A percentile compares a stretch with the other conserved stretches of the same genome.
Evolutionary conservation across 2,797 vertebrate genomes (phyloP).

Genomic region (Dryobates pubescens): DNA sequence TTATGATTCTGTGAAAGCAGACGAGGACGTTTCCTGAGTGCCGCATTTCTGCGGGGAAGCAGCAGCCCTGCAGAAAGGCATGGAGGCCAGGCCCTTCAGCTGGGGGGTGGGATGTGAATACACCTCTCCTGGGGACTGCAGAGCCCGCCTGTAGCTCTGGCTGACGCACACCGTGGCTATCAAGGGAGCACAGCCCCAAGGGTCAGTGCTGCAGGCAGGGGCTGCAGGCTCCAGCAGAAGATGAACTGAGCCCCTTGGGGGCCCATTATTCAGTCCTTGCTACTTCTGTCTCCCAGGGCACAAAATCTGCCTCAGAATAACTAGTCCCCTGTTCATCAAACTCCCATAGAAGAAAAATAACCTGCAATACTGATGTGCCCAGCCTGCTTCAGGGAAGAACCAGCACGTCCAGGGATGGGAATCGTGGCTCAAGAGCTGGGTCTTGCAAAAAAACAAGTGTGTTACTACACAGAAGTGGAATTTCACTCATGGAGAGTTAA

Average conservation of each 20-base stretch:
- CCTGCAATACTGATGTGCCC: background rate
- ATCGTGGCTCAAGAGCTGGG: background rate
- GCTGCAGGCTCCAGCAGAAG: accelerated
- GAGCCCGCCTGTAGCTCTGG: background rate
- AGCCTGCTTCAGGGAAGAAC: background rate
- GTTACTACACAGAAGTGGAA: background rate
- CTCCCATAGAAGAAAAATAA: accelerated
- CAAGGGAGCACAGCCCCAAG: background rate
- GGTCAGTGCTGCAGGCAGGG: background rate
- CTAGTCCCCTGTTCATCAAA: background rate
- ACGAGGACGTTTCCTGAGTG: background rate
- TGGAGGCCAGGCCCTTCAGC: background rate
- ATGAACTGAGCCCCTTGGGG: background rate
- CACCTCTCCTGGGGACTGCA: accelerated
- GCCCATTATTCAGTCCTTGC: background rate
- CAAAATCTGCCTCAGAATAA: background rate
- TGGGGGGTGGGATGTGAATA: accelerated
- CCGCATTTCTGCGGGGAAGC: background rate
- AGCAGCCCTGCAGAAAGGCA: background rate
- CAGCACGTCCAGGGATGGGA: background rate
- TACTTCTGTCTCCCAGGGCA: background rate
- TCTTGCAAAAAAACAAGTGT: background rate
- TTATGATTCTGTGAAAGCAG: background rate
- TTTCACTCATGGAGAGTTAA: background rate
- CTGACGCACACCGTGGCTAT: accelerated